Base-by-base conservation (phyloP, 2,113 vertebrate genomes). In the Panurus biarmicus region DNA sequence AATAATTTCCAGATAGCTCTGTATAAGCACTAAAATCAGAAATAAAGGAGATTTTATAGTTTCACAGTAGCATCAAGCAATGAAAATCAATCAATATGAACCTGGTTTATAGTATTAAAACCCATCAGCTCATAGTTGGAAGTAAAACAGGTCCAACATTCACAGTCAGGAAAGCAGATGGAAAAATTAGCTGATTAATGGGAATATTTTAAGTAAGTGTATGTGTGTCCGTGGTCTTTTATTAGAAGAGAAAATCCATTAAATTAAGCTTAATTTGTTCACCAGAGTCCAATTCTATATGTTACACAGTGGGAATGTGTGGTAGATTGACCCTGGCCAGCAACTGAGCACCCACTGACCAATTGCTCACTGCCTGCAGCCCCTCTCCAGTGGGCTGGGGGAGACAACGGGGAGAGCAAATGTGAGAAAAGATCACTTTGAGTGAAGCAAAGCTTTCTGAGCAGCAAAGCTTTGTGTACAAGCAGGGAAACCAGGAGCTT, bases 1-100 rank as follows among this genome's bases (percentile, higher is more conserved):
- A 94, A 88, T 83, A 70, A 65, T 94, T 95, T 90, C 53, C 60
- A 80, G 62, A 73, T 33, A 79, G 54, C 53, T 95, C 54, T 83
- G 24, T 67, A 62, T 86, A 67, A 48, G 58, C 86, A 70, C 48
- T 96, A 87, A 96, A 94, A 92, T 5, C 57, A 78, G 94, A 93
- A 81, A 92, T 95, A 85, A 92, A 79, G 42, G 31, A 75, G 33
- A 80, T 91, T 91, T 92, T 35, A 35, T 69, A 80, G 77, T 90
- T 91, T 91, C 64, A 66, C 60, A 75, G 60, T 72, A 79, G 71
- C 66, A 91, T 73, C 89, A 66, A 87, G 50, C 89, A 82, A n/a
- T 91, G 81, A 94, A 89, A 92, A 81, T 77, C 84, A 87, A 61
- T 94, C 73, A 36, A 1, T 94, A 18, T 91, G 75, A 88, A 81